phyloP scores from a whole-genome alignment of 2,888 invertebrate species.

The Chrysolina oricalcia region DNA sequence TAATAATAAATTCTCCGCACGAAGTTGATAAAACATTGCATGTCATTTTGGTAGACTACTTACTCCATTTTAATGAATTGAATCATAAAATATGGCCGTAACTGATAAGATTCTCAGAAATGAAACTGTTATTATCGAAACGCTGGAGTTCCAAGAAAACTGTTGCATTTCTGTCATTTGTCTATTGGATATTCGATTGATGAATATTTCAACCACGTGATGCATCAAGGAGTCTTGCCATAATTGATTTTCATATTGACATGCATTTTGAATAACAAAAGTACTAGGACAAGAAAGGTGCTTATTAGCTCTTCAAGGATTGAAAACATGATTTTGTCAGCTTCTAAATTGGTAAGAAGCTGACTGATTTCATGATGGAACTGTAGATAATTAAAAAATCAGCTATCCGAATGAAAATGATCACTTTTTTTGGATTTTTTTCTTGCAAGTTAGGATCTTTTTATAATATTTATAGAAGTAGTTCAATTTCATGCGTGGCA shows the following conservation, averaged over 20 bases:
- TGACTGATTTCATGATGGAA: too few relatives aligned
- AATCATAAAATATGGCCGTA: slow-evolving; percentile 6
- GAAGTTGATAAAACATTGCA: slow-evolving; percentile 10
- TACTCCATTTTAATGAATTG: slow-evolving; percentile 5
- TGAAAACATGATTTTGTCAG: not conserved
- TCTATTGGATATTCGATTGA: not conserved
- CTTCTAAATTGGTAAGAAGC: not conserved
- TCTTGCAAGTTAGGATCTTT: too few relatives aligned
- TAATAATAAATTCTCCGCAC: slow-evolving; percentile 6
- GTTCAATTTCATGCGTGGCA: too few relatives aligned
- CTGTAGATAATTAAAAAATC: too few relatives aligned
- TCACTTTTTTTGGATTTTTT: too few relatives aligned
- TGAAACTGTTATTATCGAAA: not conserved
- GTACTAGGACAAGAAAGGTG: not conserved
- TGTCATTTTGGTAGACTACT: slow-evolving; percentile 5
- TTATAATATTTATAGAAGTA: too few relatives aligned
- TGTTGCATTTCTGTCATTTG: slow-evolving; percentile 6
- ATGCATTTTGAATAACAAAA: not conserved
- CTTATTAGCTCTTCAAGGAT: not conserved
- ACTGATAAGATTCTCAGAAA: not conserved
- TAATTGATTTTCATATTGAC: not conserved
- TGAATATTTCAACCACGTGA: not conserved
- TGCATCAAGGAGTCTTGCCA: slow-evolving; percentile 1
- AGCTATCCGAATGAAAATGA: too few relatives aligned
- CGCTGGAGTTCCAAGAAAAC: not conserved